Evolutionary conservation across 2,113 vertebrate species (phyloP), one percentile per base, ranked within the genome.

Genomic region (Haemorhous mexicanus): DNA sequence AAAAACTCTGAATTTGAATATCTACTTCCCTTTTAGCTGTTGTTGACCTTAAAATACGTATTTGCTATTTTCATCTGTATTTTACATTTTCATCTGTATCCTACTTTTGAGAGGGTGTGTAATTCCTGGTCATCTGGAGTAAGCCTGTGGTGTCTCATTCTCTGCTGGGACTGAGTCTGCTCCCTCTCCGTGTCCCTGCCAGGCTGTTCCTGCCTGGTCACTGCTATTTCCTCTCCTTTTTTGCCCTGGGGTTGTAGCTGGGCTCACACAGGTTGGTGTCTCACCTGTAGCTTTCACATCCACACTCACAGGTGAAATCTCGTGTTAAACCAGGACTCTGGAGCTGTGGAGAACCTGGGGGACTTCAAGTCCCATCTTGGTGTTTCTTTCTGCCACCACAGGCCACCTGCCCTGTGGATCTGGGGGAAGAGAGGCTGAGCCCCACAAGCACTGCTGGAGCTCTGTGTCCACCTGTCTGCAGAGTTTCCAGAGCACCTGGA

Each of bases 241-340:
- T n/a, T 4, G 2, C 24, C 46, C 72, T 39, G 22, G 9, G 5
- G 1, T 5, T 20, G 28, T 4, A 15, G 41, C 58, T 13, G 23
- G 7, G 26, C 20, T 20, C 33, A 3, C 58, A 5, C 20, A 23
- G 47, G 44, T 33, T n/a, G 63, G 22, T 24, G 3, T 30, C 63
- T 7, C 80, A 16, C 59, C 49, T 11, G 19, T 1, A n/a, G 69
- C 64, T 58, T 41, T 12, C 2, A 0, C 39, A 13, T 28, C 47
- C 56, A 5, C 0, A 0, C 16, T 67, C 41, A 1, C 5, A 12
- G 52, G 47, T 30, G 69, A 74, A n/a, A 28, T 72, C 22, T 27
- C 16, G 39, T 18, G 27, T 13, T 9, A 24, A 43, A 43, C 37
- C 3, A 4, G 28, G 53, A 9, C 59, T 20, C 49, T 49, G 52